Evolutionary conservation across 2,888 invertebrate genomes (phyloP).

Genomic region (Cepaea hortensis): DNA sequence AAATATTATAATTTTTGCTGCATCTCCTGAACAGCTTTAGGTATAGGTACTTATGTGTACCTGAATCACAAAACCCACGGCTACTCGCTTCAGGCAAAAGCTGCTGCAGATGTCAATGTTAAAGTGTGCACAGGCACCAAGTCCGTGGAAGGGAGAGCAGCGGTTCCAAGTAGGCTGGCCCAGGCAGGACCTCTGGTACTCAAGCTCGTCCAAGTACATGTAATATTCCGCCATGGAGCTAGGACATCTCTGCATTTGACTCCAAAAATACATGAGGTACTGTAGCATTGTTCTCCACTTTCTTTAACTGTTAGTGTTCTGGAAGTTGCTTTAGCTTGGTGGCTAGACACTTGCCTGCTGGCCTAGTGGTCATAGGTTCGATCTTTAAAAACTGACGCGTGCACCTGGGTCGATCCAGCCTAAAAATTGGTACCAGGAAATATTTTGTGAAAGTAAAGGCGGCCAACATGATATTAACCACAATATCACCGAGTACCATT

Average conservation of each 20-base stretch:
- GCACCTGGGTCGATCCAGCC: too few relatives aligned
- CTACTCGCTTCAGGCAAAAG: slow-evolving; percentile 3
- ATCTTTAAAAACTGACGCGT: too few relatives aligned
- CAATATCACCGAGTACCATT: too few relatives aligned
- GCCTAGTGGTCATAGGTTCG: too few relatives aligned
- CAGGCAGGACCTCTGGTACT: slow-evolving; percentile 39
- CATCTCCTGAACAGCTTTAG: slow-evolving; percentile 6
- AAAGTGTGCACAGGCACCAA: background rate
- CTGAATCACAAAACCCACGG: slow-evolving; percentile 6
- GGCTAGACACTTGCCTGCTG: too few relatives aligned
- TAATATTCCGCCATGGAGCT: slow-evolving; percentile 72
- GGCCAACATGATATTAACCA: too few relatives aligned
- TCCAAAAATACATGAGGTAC: slow-evolving; percentile 56
- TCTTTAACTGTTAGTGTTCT: background rate
- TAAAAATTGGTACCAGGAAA: too few relatives aligned
- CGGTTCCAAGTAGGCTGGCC: background rate
- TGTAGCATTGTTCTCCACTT: background rate
- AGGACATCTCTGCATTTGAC: slow-evolving; percentile 58
- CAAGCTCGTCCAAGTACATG: slow-evolving; percentile 65
- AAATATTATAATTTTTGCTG: background rate
- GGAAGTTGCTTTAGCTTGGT: too few relatives aligned
- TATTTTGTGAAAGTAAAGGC: too few relatives aligned
- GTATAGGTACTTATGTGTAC: slow-evolving; percentile 33
- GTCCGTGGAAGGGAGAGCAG: background rate
- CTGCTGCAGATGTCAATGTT: background rate